Evolutionary conservation across 2,113 vertebrate genomes (phyloP).

Genomic region (Macrotis lagotis): DNA sequence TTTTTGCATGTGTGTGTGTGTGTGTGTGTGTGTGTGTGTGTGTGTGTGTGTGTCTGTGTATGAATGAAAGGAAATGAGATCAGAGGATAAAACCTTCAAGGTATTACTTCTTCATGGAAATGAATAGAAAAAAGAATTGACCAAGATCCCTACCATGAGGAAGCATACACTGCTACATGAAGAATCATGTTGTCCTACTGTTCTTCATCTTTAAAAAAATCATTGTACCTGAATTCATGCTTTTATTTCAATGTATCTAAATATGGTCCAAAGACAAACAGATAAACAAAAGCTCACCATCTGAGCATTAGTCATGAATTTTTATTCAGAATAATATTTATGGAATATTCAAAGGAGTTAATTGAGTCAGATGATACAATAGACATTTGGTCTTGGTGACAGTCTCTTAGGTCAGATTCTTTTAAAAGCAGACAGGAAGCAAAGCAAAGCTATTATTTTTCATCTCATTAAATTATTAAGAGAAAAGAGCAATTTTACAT

Average conservation of each 20-base stretch:
- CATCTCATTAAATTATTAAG: background rate
- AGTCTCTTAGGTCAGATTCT: background rate
- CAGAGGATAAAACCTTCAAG: background rate
- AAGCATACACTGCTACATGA: background rate
- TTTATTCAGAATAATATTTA: background rate
- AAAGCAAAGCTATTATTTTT: background rate
- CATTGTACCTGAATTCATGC: background rate
- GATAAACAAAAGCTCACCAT: background rate
- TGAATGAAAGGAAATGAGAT: background rate
- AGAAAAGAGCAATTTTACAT: background rate
- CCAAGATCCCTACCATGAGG: background rate
- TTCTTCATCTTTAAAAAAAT: background rate
- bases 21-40: too few relatives aligned
- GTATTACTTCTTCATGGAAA: background rate
- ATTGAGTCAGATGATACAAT: background rate
- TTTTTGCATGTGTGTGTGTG: too few relatives aligned
- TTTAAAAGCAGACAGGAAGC: background rate
- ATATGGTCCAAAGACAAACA: background rate
- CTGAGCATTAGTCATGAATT: background rate
- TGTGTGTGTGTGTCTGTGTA: too few relatives aligned
- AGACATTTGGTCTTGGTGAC: background rate
- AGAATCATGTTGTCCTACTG: background rate
- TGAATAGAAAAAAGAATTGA: too few relatives aligned
- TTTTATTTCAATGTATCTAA: background rate
- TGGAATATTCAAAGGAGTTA: background rate